These are phyloP conservation scores for Antechinus flavipes DNA, from an alignment of 2,113 vertebrate genomes.

Conservation along the genomic window DNA sequence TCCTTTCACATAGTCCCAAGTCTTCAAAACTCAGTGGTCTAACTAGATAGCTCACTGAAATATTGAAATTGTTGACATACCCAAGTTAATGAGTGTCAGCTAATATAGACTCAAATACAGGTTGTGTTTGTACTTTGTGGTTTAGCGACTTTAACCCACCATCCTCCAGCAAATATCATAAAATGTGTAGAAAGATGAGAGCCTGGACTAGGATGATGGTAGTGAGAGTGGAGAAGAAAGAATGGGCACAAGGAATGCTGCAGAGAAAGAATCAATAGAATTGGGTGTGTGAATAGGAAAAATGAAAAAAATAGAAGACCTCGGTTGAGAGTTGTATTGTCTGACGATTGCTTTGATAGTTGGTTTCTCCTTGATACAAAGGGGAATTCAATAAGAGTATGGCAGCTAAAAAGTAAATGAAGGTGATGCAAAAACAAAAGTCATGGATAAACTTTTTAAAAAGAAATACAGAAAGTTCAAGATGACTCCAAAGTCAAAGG, in stretches of 20 bases:
- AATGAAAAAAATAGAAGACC: not conserved
- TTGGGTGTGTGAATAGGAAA: not conserved
- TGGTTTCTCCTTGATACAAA: not conserved
- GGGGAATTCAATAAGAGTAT: not conserved
- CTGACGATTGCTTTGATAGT: not conserved
- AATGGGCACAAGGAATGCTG: slow-evolving; percentile 14
- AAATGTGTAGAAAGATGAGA: not conserved
- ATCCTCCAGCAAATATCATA: not conserved
- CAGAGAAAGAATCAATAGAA: not conserved
- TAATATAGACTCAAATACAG: not conserved
- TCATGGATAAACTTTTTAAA: not conserved
- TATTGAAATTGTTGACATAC: not conserved
- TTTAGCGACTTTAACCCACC: not conserved
- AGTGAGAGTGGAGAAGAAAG: not conserved
- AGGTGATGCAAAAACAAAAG: not conserved
- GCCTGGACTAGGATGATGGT: not conserved
- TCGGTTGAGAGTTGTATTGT: not conserved
- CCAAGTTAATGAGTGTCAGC: not conserved
- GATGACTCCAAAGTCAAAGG: not conserved
- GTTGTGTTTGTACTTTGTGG: not conserved
- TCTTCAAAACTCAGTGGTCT: not conserved
- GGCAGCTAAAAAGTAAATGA: not conserved
- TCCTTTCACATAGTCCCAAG: not conserved
- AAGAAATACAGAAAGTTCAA: not conserved
- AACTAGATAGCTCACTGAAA: not conserved